Percentiles rank a stretch among this genome's conserved stretches.
Evolutionary conservation across 2,888 invertebrate genomes (phyloP).

Genomic region (Trimorus sp.): DNA sequence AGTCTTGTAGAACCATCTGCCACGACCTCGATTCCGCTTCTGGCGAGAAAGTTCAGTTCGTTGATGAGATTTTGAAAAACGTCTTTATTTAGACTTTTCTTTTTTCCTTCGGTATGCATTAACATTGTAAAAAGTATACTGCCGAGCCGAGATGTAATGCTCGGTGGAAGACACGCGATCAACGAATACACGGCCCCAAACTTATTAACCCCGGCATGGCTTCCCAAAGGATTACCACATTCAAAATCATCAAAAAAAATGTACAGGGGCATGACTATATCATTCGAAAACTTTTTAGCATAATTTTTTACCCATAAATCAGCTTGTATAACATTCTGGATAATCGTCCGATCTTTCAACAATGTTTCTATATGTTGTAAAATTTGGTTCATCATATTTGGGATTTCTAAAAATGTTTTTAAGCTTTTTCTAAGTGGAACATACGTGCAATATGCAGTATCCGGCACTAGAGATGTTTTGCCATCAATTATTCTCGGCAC

Average conservation of each 20-base stretch:
- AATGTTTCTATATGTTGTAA: conserved; percentile 19
- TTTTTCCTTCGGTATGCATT: too few relatives aligned
- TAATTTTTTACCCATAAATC: conserved; percentile 34
- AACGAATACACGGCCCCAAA: conserved; percentile 10
- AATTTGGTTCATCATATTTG: conserved; percentile 33
- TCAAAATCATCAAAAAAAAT: too few relatives aligned
- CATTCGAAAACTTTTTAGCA: conserved; percentile 3
- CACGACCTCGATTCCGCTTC: too few relatives aligned
- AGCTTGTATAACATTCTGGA: conserved; percentile 42
- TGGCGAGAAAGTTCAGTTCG: too few relatives aligned
- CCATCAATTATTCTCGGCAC: background rate
- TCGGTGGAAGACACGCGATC: conserved; percentile 25
- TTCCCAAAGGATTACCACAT: background rate
- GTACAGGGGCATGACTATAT: too few relatives aligned
- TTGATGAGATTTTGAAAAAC: too few relatives aligned
- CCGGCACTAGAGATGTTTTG: background rate
- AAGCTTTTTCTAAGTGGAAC: conserved; percentile 26
- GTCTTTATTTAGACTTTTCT: too few relatives aligned
- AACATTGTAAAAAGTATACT: conserved; percentile 23
- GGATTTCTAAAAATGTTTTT: conserved; percentile 36
- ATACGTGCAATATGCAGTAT: conserved; percentile 11
- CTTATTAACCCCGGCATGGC: conserved; percentile 20
- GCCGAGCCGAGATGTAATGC: conserved; percentile 14
- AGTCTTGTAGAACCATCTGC: too few relatives aligned
- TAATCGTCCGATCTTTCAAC: conserved; percentile 26